Conservation (phyloP, 1,140 invertebrate species). For the Euura lappo region DNA sequence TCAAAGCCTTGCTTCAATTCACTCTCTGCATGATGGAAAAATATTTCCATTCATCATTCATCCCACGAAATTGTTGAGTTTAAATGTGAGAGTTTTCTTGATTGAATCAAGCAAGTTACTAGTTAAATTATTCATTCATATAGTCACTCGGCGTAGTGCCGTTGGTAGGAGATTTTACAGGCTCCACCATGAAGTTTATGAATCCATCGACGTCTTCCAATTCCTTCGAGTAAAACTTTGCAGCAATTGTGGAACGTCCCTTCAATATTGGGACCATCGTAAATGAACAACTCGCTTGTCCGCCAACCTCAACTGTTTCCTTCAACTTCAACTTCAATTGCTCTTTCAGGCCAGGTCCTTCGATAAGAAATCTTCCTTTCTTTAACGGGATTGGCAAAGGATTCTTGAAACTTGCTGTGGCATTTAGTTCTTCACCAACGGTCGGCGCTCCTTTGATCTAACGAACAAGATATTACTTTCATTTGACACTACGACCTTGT, state of each 20-base stretch:
- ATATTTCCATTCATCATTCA: too few relatives aligned
- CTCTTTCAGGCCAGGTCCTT: slow-evolving; percentile 77
- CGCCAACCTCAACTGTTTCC: slow-evolving; percentile 68
- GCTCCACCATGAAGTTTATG: slow-evolving; percentile 65
- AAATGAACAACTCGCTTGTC: slow-evolving; percentile 71
- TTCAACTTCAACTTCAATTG: slow-evolving; percentile 74
- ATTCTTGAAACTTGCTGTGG: slow-evolving; percentile 79
- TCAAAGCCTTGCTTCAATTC: too few relatives aligned
- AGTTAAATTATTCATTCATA: too few relatives aligned
- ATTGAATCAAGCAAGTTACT: too few relatives aligned
- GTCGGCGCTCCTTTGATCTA: slow-evolving; percentile 65
- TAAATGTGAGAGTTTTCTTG: too few relatives aligned
- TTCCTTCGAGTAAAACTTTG: slow-evolving; percentile 83
- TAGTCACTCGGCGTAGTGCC: not conserved
- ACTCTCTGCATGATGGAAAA: too few relatives aligned
- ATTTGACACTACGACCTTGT: too few relatives aligned
- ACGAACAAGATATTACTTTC: too few relatives aligned
- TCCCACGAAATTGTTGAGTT: too few relatives aligned
- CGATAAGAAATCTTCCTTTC: slow-evolving; percentile 78
- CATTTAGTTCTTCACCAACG: slow-evolving; percentile 69
- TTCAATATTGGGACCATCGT: slow-evolving; percentile 73
- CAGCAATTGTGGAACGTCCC: slow-evolving; percentile 77
- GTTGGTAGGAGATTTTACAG: slow-evolving; percentile 19
- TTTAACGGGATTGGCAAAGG: slow-evolving; percentile 79
- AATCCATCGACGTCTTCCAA: slow-evolving; percentile 85